phyloP scores from a whole-genome alignment of 2,797 vertebrate genomes.

The Megalops cyprinoides region DNA sequence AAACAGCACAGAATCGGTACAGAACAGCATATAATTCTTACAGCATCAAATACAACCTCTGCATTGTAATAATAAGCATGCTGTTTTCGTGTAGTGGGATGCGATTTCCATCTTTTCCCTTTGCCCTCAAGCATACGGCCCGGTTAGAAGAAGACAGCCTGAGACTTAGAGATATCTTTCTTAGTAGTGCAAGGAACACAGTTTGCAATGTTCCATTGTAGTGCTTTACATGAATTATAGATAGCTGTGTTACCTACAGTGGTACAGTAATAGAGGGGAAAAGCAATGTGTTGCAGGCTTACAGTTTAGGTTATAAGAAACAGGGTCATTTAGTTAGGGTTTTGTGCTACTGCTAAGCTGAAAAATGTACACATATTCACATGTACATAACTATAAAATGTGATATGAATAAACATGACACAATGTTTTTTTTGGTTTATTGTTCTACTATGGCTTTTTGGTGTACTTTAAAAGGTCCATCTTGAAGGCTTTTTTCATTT shows the following conservation, averaged over 20 bases:
- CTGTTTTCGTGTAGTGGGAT: not conserved
- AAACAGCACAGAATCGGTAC: no score
- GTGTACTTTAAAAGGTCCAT: constrained; percentile 14
- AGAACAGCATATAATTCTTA: no score
- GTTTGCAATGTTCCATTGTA: constrained; percentile 25
- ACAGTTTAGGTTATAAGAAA: constrained; percentile 25
- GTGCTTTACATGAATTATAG: constrained; percentile 33
- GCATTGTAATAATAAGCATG: constrained; percentile 8
- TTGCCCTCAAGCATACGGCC: constrained; percentile 17
- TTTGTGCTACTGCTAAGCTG: constrained; percentile 43
- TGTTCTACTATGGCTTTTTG: constrained; percentile 36
- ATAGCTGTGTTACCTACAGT: constrained; percentile 16
- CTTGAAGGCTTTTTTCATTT: not conserved
- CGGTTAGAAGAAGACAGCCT: not conserved
- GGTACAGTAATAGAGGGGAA: constrained; percentile 14
- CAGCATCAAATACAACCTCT: no score
- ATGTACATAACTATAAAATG: constrained; percentile 39
- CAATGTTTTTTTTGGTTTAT: constrained; percentile 20
- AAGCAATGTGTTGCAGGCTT: constrained; percentile 17
- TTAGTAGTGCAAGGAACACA: constrained; percentile 19
- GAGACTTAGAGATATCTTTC: constrained; percentile 7
- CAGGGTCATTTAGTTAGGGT: constrained; percentile 41
- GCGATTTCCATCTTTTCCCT: constrained; percentile 22
- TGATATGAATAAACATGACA: constrained; percentile 40
- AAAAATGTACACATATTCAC: constrained; percentile 39